Conservation (phyloP, 1,140 invertebrate species). For the Monomorium pharaonis region DNA sequence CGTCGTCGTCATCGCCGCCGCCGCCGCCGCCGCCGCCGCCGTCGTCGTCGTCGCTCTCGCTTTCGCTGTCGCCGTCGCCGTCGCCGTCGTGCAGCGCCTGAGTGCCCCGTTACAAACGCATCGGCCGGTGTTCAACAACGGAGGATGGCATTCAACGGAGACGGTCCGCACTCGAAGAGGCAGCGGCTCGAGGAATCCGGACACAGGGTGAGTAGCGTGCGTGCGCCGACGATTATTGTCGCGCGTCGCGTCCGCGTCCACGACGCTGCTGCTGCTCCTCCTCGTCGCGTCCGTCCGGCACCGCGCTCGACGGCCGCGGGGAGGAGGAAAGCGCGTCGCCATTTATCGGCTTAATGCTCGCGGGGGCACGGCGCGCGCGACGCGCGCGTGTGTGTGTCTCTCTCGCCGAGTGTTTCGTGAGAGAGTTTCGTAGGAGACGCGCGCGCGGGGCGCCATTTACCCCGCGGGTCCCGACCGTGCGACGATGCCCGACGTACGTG, state of each 20-base stretch:
- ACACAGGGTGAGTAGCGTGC: conserved; percentile 85
- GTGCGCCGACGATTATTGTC: conserved; percentile 9
- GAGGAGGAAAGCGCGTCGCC: conserved; percentile 69
- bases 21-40: background rate
- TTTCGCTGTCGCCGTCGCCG: background rate
- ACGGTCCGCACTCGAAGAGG: conserved; percentile 86
- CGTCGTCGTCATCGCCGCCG: background rate
- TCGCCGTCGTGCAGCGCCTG: conserved; percentile 40
- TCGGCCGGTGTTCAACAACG: conserved; percentile 61
- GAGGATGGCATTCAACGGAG: conserved; percentile 86
- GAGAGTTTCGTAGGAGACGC: conserved; percentile 64
- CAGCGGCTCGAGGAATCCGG: conserved; percentile 85
- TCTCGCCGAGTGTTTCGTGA: conserved; percentile 38
- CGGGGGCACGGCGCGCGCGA: conserved; percentile 64
- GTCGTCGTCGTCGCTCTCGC: background rate
- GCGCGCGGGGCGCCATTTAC: conserved; percentile 62
- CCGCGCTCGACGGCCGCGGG: conserved; percentile 1
- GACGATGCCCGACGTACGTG: background rate
- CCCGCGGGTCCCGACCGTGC: conserved; percentile 53
- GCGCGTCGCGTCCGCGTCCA: conserved; percentile 29
- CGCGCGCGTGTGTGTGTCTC: conserved; percentile 68
- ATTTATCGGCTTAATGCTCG: conserved; percentile 74
- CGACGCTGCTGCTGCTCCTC: no score
- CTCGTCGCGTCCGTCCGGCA: conserved; percentile 13
- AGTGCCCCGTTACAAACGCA: conserved; percentile 56